Conservation (phyloP, 2,113 vertebrate genomes). For the Podocnemis expansa region DNA sequence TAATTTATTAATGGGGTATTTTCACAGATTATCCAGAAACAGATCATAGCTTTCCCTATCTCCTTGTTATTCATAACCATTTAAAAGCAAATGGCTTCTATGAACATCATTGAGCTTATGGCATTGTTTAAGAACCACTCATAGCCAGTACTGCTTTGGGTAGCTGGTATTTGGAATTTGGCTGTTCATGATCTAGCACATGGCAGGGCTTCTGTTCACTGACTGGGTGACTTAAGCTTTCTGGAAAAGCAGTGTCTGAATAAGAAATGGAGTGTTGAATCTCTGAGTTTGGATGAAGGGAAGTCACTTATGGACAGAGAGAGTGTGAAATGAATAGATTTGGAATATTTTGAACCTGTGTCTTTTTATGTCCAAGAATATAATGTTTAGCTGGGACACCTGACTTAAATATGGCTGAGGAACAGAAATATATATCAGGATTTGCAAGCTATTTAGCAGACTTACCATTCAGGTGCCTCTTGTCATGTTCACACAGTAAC, state of each 20-base stretch:
- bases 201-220: neutral
- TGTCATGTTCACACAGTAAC: neutral
- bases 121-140: neutral
- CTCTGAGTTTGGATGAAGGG: neutral
- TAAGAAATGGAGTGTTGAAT: neutral
- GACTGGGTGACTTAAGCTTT: neutral
- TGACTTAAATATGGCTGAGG: neutral
- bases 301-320: neutral
- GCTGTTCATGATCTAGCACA: neutral
- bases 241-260: neutral
- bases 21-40: neutral
- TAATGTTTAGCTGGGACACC: neutral
- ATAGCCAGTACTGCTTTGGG: neutral
- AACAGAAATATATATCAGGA: neutral
- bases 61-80: neutral
- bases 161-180: neutral
- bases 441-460: neutral
- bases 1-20: neutral
- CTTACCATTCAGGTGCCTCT: neutral
- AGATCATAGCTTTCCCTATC: neutral
- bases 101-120: neutral
- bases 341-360: neutral
- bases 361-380: neutral
- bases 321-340: neutral
- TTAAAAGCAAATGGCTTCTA: rapidly evolving